Base-by-base conservation (phyloP, 2,113 vertebrate species). In the Nasalis larvatus region DNA sequence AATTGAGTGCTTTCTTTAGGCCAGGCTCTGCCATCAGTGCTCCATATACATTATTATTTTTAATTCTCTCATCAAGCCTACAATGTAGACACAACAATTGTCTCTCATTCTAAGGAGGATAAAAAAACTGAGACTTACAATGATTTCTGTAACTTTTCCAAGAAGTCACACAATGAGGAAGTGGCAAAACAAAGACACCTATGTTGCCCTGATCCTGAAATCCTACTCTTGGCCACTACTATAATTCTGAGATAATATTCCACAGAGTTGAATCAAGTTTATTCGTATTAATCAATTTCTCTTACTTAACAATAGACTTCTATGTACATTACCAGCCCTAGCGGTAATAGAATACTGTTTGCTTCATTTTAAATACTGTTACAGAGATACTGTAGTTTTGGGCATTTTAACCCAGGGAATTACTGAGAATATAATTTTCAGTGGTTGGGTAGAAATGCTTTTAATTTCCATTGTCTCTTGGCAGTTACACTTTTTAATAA, bases 401-500 rank as follows among this genome's bases (percentile, higher is more conserved):
- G 84, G 80, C 47, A 97, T 78, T 96, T 93, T 77, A 84, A 30
- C 85, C 77, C 17, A 86, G 92, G 73, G 86, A 97, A 96, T 97
- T 90, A 90, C 74, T 92, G 92, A 98, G 86, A 95, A 96, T 95
- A 96, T 88, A 98, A 93, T 97, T 98, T 98, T 98, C 98, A 97
- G 96, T 98, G 95, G 96, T 97, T 97, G 97, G 83, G 45, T 91
- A n/a, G 89, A 97, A 98, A 98, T 96, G 87, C 94, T 98, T 96
- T 98, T 85, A 98, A 98, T 98, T 98, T 98, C 97, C 96, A 95
- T 98, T 96, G 97, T 97, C 97, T 98, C 95, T 98, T 95, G 97
- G 91, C 97, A 97, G 77, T 1, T 94, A 92, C 49, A 97, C 91
- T 97, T 98, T 96, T 98, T 98, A 98, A 98, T 98, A 98, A 98